Percentiles rank a stretch among this genome's conserved stretches.
Evolutionary conservation across 1,140 invertebrate species (phyloP).

Genomic region (Drosophila biarmipes): DNA sequence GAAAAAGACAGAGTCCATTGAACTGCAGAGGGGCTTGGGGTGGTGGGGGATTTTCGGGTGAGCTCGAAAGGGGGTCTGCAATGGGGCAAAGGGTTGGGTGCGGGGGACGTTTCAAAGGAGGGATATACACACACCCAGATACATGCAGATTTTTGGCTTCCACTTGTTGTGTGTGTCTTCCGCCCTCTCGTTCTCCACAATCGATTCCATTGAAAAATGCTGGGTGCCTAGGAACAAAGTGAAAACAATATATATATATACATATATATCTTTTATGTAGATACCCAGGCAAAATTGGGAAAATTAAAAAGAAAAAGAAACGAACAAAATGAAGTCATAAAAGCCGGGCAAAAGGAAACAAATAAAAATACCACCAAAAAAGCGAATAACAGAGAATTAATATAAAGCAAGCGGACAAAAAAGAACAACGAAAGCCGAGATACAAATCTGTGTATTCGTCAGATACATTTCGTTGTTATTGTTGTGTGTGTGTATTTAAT

Average conservation of each 20-base stretch:
- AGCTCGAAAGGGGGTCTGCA: conserved; percentile 20
- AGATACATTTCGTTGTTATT: conserved; percentile 16
- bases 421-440: conserved; percentile 35
- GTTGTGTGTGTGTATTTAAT: conserved; percentile 39
- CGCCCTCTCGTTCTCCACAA: conserved; percentile 22
- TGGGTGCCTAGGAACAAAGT: conserved; percentile 49
- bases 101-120: conserved; percentile 4
- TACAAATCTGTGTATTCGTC: conserved; percentile 43
- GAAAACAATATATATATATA: conserved; percentile 33
- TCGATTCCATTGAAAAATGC: conserved; percentile 54
- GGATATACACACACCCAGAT: conserved; percentile 9
- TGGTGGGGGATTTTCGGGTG: neutral
- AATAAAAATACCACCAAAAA: conserved; percentile 21
- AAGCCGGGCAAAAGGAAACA: conserved; percentile 21
- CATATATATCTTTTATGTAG: conserved; percentile 34
- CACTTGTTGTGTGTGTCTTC: conserved; percentile 49
- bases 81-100: conserved; percentile 27
- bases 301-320: conserved; percentile 26
- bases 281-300: conserved; percentile 43
- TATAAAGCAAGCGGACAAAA: conserved; percentile 20
- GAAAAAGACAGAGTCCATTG: conserved; percentile 48
- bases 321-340: conserved; percentile 39
- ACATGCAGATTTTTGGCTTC: conserved; percentile 59
- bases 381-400: conserved; percentile 40
- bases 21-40: conserved; percentile 34